These are phyloP conservation scores for Phortica okadai DNA, from an alignment of 2,888 invertebrate species.

Conservation along the genomic window DNA sequence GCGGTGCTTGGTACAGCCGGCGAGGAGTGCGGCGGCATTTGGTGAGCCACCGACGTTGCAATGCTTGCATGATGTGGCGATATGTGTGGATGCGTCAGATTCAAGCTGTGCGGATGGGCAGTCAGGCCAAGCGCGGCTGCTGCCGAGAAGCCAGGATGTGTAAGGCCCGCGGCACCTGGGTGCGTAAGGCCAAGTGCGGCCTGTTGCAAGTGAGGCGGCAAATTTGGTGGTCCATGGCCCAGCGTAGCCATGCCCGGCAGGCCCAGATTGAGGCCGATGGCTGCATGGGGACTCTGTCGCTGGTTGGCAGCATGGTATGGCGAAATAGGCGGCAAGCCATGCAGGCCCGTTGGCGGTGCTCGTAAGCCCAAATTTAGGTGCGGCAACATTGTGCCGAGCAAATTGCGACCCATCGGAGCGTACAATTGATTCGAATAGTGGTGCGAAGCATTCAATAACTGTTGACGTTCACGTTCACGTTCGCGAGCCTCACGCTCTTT, in stretches of 20 bases:
- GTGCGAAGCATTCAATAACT: conserved; percentile 73
- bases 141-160: conserved; percentile 73
- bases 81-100: conserved; percentile 73
- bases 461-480: conserved; percentile 75
- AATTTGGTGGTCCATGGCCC: conserved; percentile 67
- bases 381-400: conserved; percentile 74
- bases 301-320: conserved; percentile 75
- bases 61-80: conserved; percentile 71
- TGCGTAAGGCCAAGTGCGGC: conserved; percentile 70
- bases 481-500: conserved; percentile 77
- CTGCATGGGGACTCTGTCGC: conserved; percentile 73
- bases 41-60: conserved; percentile 66
- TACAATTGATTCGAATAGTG: conserved; percentile 75
- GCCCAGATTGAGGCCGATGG: conserved; percentile 73
- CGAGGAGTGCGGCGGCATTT: conserved; percentile 69
- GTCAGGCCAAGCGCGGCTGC: conserved; percentile 71
- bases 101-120: conserved; percentile 72
- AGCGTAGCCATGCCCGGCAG: conserved; percentile 69
- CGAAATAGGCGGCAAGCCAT: conserved; percentile 73
- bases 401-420: conserved; percentile 71
- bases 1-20: conserved; percentile 39
- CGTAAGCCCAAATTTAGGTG: conserved; percentile 73
- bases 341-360: conserved; percentile 71
- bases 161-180: conserved; percentile 63
- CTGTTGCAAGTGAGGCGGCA: conserved; percentile 74